Conservation (phyloP, 2,888 invertebrate species). For the Platycnemis pennipes region DNA sequence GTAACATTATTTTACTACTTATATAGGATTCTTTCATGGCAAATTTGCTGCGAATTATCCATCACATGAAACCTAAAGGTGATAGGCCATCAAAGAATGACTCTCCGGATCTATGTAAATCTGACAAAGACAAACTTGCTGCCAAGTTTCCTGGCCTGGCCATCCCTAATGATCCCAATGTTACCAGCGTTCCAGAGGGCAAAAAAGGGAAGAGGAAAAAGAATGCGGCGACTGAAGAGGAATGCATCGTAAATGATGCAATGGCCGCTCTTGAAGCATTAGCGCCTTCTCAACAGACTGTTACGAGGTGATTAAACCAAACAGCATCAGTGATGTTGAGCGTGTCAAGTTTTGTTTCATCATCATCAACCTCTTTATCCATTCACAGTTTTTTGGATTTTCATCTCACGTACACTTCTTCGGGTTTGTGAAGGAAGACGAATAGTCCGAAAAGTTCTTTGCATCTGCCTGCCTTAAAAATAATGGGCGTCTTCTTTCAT, state of each 20-base stretch:
- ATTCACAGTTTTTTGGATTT: too few species aligned
- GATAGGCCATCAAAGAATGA: conserved; percentile 32
- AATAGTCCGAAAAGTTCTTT: too few species aligned
- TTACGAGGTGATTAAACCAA: conserved; percentile 13
- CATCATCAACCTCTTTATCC: too few species aligned
- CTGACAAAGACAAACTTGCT: conserved; percentile 82
- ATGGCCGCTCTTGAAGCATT: conserved; percentile 93
- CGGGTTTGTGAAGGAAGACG: not conserved
- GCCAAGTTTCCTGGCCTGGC: conserved; percentile 90
- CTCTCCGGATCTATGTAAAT: conserved; percentile 78
- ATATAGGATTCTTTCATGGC: conserved; percentile 93
- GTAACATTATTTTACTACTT: conserved; percentile 69
- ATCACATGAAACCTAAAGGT: conserved; percentile 89
- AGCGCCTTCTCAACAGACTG: conserved; percentile 83
- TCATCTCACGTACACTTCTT: too few species aligned
- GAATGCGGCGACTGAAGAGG: conserved; percentile 76
- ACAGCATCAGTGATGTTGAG: not conserved
- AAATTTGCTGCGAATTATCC: conserved; percentile 95
- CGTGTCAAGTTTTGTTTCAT: too few species aligned
- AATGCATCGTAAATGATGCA: conserved; percentile 86
- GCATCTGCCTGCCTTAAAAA: too few species aligned
- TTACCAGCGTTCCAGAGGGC: conserved; percentile 79
- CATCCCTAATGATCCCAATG: conserved; percentile 87
- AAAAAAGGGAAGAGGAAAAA: conserved; percentile 77
- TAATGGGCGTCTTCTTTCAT: too few species aligned